Conservation (phyloP, 2,113 vertebrate species). For the Propithecus coquereli region DNA sequence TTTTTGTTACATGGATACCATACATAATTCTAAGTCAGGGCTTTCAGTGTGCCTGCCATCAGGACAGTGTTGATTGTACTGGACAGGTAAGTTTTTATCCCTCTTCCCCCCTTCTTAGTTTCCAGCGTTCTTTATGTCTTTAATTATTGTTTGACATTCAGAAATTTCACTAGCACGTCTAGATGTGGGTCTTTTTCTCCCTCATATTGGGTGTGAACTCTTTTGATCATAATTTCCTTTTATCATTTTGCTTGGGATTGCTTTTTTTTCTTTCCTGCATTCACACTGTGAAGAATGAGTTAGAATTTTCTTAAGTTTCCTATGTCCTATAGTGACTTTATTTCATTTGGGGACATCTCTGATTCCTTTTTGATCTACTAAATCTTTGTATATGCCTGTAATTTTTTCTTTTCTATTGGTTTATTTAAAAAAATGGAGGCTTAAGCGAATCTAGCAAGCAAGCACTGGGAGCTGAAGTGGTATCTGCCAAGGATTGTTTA, state of each 20-base stretch:
- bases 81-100: too few relatives aligned
- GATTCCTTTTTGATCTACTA: not conserved
- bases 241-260: not conserved
- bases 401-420: not conserved
- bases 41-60: too few relatives aligned
- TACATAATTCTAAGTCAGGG: too few relatives aligned
- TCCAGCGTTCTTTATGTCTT: too few relatives aligned
- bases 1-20: too few relatives aligned
- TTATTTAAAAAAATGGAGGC: not conserved
- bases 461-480: not conserved
- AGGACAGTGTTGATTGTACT: too few relatives aligned
- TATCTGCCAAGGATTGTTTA: not conserved
- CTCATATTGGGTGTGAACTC: not conserved
- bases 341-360: not conserved
- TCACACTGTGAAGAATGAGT: not conserved
- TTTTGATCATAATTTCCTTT: not conserved
- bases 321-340: not conserved
- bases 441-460: not conserved
- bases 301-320: conserved; percentile 7
- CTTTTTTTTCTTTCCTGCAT: not conserved
- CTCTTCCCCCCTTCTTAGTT: too few relatives aligned
- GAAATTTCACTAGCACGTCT: not conserved
- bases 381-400: not conserved
- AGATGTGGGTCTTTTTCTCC: not conserved
- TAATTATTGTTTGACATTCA: not conserved